A percentile compares a stretch with the other conserved stretches of the same genome.
phyloP scores from a whole-genome alignment of 2,888 invertebrate genomes.

The Ariolimax columbianus region DNA sequence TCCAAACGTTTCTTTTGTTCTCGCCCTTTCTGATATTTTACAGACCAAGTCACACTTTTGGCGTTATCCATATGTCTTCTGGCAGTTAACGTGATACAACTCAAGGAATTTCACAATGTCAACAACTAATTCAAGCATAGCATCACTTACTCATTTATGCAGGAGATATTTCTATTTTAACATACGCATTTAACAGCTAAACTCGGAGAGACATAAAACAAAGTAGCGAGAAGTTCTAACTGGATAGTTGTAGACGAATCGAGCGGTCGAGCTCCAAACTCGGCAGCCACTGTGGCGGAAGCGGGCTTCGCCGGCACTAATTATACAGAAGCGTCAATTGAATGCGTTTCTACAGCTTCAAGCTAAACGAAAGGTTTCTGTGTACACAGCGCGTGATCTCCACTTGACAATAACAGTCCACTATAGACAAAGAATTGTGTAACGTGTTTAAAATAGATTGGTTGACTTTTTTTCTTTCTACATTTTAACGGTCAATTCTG shows the following conservation, averaged over 20 bases:
- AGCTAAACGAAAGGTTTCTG: neutral
- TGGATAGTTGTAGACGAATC: neutral
- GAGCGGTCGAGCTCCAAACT: neutral
- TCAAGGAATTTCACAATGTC: neutral
- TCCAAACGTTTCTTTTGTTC: too few relatives aligned
- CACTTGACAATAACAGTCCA: neutral
- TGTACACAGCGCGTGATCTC: neutral
- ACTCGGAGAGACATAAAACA: neutral
- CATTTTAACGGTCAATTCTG: too few relatives aligned
- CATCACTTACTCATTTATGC: neutral
- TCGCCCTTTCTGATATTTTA: too few relatives aligned
- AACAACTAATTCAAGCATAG: neutral
- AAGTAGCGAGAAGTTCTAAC: neutral
- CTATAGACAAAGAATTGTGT: neutral
- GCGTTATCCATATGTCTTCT: too few relatives aligned
- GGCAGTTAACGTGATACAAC: neutral
- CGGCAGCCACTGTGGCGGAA: neutral
- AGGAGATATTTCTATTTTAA: neutral
- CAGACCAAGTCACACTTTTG: too few relatives aligned
- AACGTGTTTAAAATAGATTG: neutral
- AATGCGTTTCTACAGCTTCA: neutral
- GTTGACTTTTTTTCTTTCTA: too few relatives aligned
- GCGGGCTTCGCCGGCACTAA: neutral
- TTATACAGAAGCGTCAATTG: neutral
- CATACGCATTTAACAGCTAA: neutral